Evolutionary conservation across 2,113 vertebrate genomes (phyloP).

Genomic region (Dipodomys spectabilis): DNA sequence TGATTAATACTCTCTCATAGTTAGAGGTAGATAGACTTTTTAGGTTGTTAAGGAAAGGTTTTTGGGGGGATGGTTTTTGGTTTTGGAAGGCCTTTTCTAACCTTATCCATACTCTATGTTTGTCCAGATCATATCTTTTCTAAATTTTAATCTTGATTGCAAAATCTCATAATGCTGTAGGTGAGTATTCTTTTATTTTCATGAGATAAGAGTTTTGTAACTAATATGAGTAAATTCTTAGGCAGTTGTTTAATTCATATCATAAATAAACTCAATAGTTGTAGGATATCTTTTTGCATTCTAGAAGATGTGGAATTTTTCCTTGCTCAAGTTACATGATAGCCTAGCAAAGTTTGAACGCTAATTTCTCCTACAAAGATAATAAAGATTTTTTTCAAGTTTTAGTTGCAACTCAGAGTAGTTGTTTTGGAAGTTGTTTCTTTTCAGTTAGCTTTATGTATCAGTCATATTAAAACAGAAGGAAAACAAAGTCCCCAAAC

Average conservation of each 20-base stretch:
- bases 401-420: not conserved
- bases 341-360: not conserved
- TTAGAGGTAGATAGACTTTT: conserved; percentile 32
- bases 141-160: not conserved
- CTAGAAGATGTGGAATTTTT: not conserved
- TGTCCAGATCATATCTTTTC: not conserved
- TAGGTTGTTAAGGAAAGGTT: not conserved
- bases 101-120: not conserved
- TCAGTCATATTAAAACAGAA: conserved; percentile 11
- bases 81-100: conserved; percentile 40
- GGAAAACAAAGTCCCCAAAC: not conserved
- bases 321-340: not conserved
- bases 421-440: not conserved
- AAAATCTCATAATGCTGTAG: not conserved
- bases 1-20: not conserved
- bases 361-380: no score
- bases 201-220: not conserved
- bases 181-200: not conserved
- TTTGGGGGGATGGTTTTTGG: not conserved
- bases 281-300: not conserved
- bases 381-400: not conserved
- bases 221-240: not conserved
- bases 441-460: conserved; percentile 7
- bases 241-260: not conserved
- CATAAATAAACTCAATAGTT: not conserved